Evolutionary conservation across 2,888 invertebrate species (phyloP), one percentile per base, ranked within the genome.

Genomic region (Drosophila limbata): DNA sequence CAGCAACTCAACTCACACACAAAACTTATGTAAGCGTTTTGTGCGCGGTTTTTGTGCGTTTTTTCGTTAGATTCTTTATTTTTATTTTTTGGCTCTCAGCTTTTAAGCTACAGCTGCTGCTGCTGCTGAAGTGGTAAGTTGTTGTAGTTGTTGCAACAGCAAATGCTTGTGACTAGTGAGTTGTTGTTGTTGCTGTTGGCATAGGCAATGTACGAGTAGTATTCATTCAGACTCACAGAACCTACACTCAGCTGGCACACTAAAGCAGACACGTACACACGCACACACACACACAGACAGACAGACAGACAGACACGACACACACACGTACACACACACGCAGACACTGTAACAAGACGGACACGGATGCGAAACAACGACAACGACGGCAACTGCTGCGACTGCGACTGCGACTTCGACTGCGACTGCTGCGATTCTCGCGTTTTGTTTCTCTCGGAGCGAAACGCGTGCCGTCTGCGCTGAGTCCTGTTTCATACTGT

Each of bases 391-490:
- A 19, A 51, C 66, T 19, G 15, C 53, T 25, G n/a, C 51, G 64
- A 50, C 50, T n/a, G 33, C 42, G 53, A 56, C 65, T 48, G 35
- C 59, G 17, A 51, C 68, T 56, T 21, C 47, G 53, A 39, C 68
- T 48, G 35, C 74, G 69, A 59, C 59, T 59, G 44, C 53, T 63
- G 69, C 72, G 67, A 75, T 75, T 79, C 80, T 76, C 77, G 77
- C 80, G 77, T 59, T 79, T 45, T 79, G 56, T 31, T 79, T 79
- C 65, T 70, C 79, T 84, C 72, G 65, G 78, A 73, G 78, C 87
- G 82, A 81, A 85, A 85, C 89, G 83, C 85, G 85, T 85, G 88
- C 89, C 89, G 88, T 85, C 85, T 88, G 86, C 86, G 85, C 88
- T 85, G 85, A 85, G 85, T 85, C 85, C 85, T 85, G 88, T 85